Evolutionary conservation across 1,140 invertebrate genomes (phyloP).

Genomic region (Cotesia chilonis): DNA sequence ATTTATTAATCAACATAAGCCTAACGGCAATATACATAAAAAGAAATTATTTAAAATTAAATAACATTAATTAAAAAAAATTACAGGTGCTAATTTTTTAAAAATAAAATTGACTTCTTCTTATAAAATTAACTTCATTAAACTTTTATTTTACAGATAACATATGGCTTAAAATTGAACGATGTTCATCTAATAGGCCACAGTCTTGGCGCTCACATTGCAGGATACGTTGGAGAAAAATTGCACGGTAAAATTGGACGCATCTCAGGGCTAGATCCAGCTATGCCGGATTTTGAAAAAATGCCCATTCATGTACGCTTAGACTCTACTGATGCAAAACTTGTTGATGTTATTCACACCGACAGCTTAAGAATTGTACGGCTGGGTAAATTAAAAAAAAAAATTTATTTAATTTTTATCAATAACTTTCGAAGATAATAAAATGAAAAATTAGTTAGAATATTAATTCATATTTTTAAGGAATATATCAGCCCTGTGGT

Average conservation of each 20-base stretch:
- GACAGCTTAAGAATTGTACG: slow-evolving; percentile 85
- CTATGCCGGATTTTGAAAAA: slow-evolving; percentile 87
- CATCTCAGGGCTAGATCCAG: slow-evolving; percentile 85
- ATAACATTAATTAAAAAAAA: no score
- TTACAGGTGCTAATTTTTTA: no score
- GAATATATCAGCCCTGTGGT: slow-evolving; percentile 85
- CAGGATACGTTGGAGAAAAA: slow-evolving; percentile 83
- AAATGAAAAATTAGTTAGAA: neutral
- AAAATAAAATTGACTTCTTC: neutral
- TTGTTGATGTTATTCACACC: slow-evolving; percentile 90
- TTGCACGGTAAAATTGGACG: slow-evolving; percentile 75
- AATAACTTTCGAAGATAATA: neutral
- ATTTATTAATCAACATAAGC: no score
- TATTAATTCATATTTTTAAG: slow-evolving; percentile 68
- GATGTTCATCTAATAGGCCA: slow-evolving; percentile 86
- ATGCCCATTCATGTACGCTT: slow-evolving; percentile 81
- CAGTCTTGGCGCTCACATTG: slow-evolving; percentile 84
- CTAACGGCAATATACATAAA: no score
- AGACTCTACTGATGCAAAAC: slow-evolving; percentile 81
- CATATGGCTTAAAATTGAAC: slow-evolving; percentile 74
- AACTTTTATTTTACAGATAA: slow-evolving; percentile 68
- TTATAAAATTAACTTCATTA: slow-evolving; percentile 5
- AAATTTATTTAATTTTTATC: no score
- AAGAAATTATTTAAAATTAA: no score
- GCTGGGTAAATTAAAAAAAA: slow-evolving; percentile 70